Evolutionary conservation across 1,140 invertebrate species (phyloP).

Genomic region (Sitobion miscanthi): DNA sequence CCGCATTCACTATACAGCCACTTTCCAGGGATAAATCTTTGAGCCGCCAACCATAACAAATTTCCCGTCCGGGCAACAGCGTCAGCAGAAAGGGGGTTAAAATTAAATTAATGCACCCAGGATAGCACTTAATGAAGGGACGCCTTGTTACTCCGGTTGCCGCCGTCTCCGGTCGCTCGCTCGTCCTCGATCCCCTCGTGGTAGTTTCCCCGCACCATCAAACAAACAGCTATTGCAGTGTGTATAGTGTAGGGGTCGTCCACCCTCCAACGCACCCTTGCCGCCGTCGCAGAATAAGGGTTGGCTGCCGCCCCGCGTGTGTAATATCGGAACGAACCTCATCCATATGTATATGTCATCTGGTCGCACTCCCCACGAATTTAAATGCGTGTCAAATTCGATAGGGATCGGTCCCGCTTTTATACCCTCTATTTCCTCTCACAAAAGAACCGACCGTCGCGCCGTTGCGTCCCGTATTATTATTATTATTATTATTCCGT

Average conservation of each 20-base stretch:
- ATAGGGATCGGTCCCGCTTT: conserved; percentile 48
- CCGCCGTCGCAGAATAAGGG: not conserved
- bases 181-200: not conserved
- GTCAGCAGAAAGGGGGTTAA: conserved; percentile 27
- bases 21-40: conserved; percentile 35
- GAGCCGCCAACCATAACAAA: conserved; percentile 46
- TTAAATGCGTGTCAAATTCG: conserved; percentile 57
- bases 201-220: conserved; percentile 9
- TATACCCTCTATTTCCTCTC: conserved; percentile 29
- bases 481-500: conserved; percentile 25
- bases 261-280: not conserved
- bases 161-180: not conserved
- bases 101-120: conserved; percentile 56
- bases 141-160: conserved; percentile 51
- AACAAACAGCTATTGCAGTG: conserved; percentile 42
- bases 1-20: conserved; percentile 38
- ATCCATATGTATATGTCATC: conserved; percentile 56
- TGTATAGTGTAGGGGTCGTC: not conserved
- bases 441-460: conserved; percentile 15
- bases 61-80: conserved; percentile 17
- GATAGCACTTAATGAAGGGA: conserved; percentile 56
- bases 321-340: conserved; percentile 52
- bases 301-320: conserved; percentile 7
- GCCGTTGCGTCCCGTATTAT: not conserved
- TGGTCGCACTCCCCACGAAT: conserved; percentile 47